Evolutionary conservation across 2,888 invertebrate genomes (phyloP), one percentile per base, ranked within the genome.

Genomic region (Cordilura impudica): DNA sequence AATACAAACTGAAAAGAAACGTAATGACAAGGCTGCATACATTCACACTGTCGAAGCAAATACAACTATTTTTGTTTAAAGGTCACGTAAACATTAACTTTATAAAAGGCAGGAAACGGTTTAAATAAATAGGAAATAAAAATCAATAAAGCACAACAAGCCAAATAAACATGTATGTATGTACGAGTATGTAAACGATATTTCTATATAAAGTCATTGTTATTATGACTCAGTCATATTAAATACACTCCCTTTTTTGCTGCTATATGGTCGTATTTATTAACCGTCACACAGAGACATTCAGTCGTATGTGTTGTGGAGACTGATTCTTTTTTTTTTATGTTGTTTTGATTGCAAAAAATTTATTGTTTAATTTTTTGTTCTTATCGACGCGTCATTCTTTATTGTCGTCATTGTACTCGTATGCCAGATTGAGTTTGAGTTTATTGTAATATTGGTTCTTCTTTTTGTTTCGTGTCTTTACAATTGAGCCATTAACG

Each of bases 401-500:
- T 69, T 61, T 61, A 61, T 61, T 61, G 67, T 35, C 26, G 43
- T 5, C 26, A n/a, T n/a, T 45, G 14, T 35, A 43, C 14, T 43
- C 26, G 51, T n/a, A 43, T 54, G 26, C 3, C 21, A 51, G 51
- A 51, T 23, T 29, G 4, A 31, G 12, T 12, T 14, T 14, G 31
- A 51, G 18, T 16, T 31, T 16, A 31, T 26, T 18, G 4, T 10
- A 26, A 26, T 45, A 54, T 47, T 18, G 18, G 21, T 21, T 26
- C 12, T 16, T 19, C n/a, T 21, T n/a, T n/a, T 12, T 14, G 23
- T 12, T 14, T 19, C 2, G 39, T 56, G 47, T 78, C 51, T 21
- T 49, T 35, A 67, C 70, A 79, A 75, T 71, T 66, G 61, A 78
- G 39, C 66, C 75, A 79, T 79, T 79, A 79, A 67, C 23, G 75